Evolutionary conservation across 1,140 invertebrate species (phyloP).

Genomic region (Myzus persicae): DNA sequence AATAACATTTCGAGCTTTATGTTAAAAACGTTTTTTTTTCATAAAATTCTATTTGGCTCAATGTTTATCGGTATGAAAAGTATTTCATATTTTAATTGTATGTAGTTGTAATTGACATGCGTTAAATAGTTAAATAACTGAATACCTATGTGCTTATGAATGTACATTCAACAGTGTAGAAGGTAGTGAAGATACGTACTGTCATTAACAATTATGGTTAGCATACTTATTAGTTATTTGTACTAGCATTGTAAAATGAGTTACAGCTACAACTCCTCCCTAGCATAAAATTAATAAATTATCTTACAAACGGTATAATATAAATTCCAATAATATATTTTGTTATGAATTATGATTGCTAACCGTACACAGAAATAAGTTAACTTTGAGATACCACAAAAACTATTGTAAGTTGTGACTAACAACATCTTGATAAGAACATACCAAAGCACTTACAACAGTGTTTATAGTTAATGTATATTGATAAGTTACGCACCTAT

Average conservation of each 20-base stretch:
- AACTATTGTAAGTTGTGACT: neutral
- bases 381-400: neutral
- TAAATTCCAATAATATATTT: neutral
- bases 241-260: neutral
- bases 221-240: neutral
- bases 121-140: neutral
- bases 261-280: neutral
- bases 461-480: neutral
- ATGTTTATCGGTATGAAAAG: neutral
- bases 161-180: neutral
- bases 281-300: neutral
- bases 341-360: neutral
- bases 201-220: neutral
- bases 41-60: neutral
- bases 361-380: neutral
- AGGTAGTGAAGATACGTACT: neutral
- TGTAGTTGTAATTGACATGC: neutral
- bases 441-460: neutral
- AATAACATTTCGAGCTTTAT: neutral
- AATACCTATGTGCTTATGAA: neutral
- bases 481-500: neutral
- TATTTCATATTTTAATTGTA: neutral
- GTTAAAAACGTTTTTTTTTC: too few species aligned
- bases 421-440: neutral
- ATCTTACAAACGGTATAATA: too few species aligned